phyloP scores from a whole-genome alignment of 2,113 vertebrate species.

The Callaeas wilsoni region DNA sequence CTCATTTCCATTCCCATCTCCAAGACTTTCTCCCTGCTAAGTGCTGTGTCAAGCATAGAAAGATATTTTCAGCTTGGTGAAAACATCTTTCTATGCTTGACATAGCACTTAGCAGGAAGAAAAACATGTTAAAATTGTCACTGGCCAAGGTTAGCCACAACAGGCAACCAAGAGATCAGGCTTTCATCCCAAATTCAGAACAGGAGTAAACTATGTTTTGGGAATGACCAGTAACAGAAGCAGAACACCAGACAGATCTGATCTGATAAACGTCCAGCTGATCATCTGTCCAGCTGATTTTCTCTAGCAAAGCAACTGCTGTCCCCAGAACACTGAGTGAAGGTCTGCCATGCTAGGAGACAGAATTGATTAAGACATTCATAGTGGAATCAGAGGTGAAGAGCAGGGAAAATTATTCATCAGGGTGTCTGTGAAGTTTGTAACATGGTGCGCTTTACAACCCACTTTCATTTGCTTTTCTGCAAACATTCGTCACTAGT shows the following conservation, averaged over 20 bases:
- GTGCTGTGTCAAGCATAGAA: neutral
- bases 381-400: neutral
- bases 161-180: neutral
- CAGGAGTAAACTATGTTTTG: neutral
- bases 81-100: too few relatives aligned
- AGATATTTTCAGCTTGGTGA: neutral
- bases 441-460: neutral
- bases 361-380: neutral
- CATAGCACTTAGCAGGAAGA: too few relatives aligned
- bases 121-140: neutral
- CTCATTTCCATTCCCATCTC: neutral
- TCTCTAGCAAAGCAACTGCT: neutral
- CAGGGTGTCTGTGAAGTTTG: neutral
- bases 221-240: neutral
- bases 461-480: neutral
- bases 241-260: neutral
- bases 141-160: neutral
- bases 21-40: neutral
- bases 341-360: neutral
- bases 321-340: neutral
- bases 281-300: neutral
- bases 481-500: accelerated
- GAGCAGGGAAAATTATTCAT: neutral
- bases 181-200: neutral
- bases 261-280: neutral